Base-by-base conservation (phyloP, 2,797 vertebrate species). In the Centropyge bicolor region DNA sequence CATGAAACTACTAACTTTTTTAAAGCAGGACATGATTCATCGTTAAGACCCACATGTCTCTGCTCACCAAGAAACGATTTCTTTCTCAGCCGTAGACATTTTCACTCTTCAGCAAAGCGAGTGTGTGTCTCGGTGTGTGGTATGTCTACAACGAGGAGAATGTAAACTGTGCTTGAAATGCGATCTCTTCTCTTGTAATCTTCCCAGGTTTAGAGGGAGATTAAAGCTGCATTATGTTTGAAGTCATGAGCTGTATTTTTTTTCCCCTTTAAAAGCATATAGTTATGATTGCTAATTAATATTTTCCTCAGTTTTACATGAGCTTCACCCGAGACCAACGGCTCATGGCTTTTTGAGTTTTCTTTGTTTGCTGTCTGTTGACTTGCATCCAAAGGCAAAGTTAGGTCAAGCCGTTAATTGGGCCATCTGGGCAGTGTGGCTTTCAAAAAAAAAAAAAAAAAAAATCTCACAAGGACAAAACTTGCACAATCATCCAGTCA, bases 151-250 rank as follows among this genome's bases (percentile, higher is more conserved):
- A 88, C 68, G 87, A 69, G 36, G 72, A 80, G 88, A 92, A 93
- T 91, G 91, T 88, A 89, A 91, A 91, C 88, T 82, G 68, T 80
- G 59, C 83, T 71, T 86, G 90, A 86, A 90, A 93, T 82, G 10
- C 24, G 86, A 93, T 88, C 74, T 71, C 82, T 22, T 36, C 71
- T 81, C 54, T 76, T 76, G 52, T 76, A 76, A 72, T 86, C 70
- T 79, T 66, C 45, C 35, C 62, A 74, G 79, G 71, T 88, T 83
- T 60, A 56, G 68, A 88, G 54, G 24, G 24, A 67, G 76, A 90
- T 87, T 78, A 81, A 61, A 64, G 55, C 16, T 8, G 27, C 65
- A 43, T 56, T 4, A 6, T 31, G 38, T 83, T 88, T 78, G 22
- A 79, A 83, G 75, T 60, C 48, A 49, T 59, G 55, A 20, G 57